Conservation (phyloP, 2,888 invertebrate species). For the Cephonodes hylas region DNA sequence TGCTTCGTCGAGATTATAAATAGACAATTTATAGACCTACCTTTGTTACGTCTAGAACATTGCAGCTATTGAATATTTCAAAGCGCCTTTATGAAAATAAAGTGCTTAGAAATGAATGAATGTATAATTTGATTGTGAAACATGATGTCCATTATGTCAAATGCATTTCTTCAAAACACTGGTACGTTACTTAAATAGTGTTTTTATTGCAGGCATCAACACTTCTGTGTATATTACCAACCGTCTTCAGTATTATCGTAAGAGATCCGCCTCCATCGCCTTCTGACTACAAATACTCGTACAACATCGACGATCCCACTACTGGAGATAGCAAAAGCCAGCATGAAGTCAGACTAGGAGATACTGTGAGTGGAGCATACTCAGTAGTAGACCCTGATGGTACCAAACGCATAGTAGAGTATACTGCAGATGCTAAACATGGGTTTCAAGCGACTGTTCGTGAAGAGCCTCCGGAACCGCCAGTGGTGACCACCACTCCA, state of each 20-base stretch:
- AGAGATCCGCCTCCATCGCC: conserved; percentile 59
- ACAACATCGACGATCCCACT: conserved; percentile 76
- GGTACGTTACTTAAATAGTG: too few species aligned
- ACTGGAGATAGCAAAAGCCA: conserved; percentile 73
- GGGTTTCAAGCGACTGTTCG: conserved; percentile 79
- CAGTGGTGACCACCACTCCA: conserved; percentile 16
- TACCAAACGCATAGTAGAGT: conserved; percentile 67
- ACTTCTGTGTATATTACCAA: conserved; percentile 41
- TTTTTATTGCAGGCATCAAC: conserved; percentile 33
- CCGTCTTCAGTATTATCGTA: conserved; percentile 57
- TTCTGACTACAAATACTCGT: conserved; percentile 70
- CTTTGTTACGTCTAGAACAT: neutral
- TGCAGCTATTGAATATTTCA: too few species aligned
- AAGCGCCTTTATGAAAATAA: neutral
- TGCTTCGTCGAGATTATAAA: neutral
- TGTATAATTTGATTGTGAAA: too few species aligned
- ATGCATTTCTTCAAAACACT: neutral
- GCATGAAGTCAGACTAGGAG: conserved; percentile 64
- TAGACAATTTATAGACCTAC: neutral
- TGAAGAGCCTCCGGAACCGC: conserved; percentile 54
- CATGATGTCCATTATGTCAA: too few species aligned
- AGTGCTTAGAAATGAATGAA: too few species aligned
- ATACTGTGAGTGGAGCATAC: conserved; percentile 66
- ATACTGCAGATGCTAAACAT: conserved; percentile 72
- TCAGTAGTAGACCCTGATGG: conserved; percentile 72